Evolutionary conservation across 2,888 invertebrate species (phyloP).

Genomic region (Hypolimnas misippus): DNA sequence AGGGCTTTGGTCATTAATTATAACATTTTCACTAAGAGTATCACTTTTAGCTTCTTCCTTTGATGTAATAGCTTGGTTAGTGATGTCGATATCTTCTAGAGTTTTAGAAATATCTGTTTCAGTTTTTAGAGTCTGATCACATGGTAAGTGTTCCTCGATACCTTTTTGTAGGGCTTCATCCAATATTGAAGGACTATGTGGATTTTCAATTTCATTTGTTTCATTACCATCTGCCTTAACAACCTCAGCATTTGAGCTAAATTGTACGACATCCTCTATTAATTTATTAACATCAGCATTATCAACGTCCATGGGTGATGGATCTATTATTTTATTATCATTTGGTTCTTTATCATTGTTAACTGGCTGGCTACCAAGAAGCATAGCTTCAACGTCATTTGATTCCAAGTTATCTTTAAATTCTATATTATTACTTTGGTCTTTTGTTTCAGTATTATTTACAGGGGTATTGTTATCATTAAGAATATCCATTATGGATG

Average conservation of each 20-base stretch:
- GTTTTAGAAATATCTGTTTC: conserved; percentile 16
- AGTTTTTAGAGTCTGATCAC: conserved; percentile 19
- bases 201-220: conserved; percentile 57
- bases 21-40: conserved; percentile 18
- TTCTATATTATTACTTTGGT: conserved; percentile 56
- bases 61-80: conserved; percentile 14
- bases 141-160: conserved; percentile 66
- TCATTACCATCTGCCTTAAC: conserved; percentile 43
- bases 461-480: conserved; percentile 55
- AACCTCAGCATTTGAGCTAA: conserved; percentile 49
- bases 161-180: conserved; percentile 70
- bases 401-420: conserved; percentile 67
- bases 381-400: conserved; percentile 78
- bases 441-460: conserved; percentile 57
- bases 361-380: conserved; percentile 57
- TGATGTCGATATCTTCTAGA: conserved; percentile 12
- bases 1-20: conserved; percentile 14
- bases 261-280: conserved; percentile 58
- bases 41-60: conserved; percentile 30
- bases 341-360: conserved; percentile 46
- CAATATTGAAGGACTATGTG: conserved; percentile 73
- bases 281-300: conserved; percentile 55
- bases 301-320: conserved; percentile 46
- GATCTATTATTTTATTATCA: conserved; percentile 47
- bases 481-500: conserved; percentile 80